Conservation (phyloP, 2,888 invertebrate species). For the Ectropis crepuscularia region DNA sequence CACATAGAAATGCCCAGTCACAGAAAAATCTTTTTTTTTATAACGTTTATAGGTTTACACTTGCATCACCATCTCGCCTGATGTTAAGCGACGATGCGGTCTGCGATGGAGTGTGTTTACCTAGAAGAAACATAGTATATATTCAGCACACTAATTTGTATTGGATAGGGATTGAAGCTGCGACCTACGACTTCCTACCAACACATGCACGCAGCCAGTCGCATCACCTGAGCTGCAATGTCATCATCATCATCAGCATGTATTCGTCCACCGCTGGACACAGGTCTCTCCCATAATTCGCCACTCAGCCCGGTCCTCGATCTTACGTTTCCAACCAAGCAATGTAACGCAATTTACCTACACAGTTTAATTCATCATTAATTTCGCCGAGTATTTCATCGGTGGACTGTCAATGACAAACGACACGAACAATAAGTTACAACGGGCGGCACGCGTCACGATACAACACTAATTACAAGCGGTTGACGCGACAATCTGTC, state of each 20-base stretch:
- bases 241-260: too few species aligned
- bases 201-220: not conserved
- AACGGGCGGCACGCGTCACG: constrained; percentile 33
- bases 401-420: constrained; percentile 36
- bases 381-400: constrained; percentile 9
- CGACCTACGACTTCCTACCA: not conserved
- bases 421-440: constrained; percentile 16
- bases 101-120: too few species aligned
- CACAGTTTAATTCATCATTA: constrained; percentile 9
- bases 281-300: not conserved
- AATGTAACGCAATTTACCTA: constrained; percentile 9
- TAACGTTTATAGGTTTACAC: too few species aligned
- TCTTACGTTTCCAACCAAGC: not conserved
- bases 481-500: constrained; percentile 52
- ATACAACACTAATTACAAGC: constrained; percentile 49
- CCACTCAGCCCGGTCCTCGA: not conserved
- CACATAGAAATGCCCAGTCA: too few species aligned
- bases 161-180: too few species aligned
- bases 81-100: too few species aligned
- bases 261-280: not conserved
- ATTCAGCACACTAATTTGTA: too few species aligned
- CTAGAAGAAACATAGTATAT: too few species aligned
- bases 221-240: not conserved
- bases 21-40: too few species aligned
- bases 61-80: too few species aligned